A percentile compares a stretch with the other conserved stretches of the same genome.
Evolutionary conservation across 2,113 vertebrate species (phyloP).

Genomic region (Anguilla rostrata): DNA sequence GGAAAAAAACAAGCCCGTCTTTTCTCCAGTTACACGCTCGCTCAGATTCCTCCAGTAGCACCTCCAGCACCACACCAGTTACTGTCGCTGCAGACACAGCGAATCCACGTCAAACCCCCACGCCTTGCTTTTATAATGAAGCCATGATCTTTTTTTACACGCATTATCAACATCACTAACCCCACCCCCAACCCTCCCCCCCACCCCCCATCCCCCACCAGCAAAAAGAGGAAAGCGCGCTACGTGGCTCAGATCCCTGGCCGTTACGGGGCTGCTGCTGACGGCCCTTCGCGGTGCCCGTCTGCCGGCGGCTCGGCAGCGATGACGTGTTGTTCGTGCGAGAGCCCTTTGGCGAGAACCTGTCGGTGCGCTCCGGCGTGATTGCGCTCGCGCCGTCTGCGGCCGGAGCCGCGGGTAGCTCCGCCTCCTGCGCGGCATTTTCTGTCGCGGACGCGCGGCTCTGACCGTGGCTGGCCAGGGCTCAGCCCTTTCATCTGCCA

Average conservation of each 20-base stretch:
- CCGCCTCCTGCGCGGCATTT: conserved; percentile 18
- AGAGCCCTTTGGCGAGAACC: background rate
- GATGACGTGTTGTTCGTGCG: background rate
- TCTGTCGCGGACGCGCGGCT: conserved; percentile 11
- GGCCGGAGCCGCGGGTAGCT: background rate
- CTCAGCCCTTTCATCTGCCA: conserved; percentile 19
- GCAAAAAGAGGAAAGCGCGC: background rate
- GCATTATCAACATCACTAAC: background rate
- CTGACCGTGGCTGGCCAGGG: conserved; percentile 20
- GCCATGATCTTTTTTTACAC: background rate
- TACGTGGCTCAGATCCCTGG: background rate
- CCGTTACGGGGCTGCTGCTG: too few species aligned
- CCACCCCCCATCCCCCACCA: too few species aligned
- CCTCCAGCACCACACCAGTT: background rate
- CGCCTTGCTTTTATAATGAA: background rate
- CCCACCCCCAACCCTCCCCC: too few species aligned
- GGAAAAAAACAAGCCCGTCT: conserved; percentile 29
- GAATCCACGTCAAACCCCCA: background rate
- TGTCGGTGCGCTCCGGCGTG: background rate
- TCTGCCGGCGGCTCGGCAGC: background rate
- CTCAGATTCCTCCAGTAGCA: conserved; percentile 11
- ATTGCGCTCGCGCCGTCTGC: background rate
- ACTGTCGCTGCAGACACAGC: background rate
- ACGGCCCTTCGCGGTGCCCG: background rate
- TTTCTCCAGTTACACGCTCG: conserved; percentile 51